Conservation (phyloP, 1,140 invertebrate genomes). For the Micrasema longulum region DNA sequence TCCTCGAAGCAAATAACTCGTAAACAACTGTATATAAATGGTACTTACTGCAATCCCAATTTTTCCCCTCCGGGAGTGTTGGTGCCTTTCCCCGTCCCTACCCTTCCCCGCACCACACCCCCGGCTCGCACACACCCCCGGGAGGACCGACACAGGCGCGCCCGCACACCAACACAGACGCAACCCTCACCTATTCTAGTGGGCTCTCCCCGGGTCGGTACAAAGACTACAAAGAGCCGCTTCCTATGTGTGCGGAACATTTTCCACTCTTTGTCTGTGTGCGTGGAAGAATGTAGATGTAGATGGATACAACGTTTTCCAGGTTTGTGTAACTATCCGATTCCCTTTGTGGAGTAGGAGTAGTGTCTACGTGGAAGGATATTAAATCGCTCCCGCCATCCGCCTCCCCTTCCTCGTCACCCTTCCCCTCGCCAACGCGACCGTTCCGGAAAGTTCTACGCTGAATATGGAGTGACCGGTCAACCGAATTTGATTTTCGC, state of each 20-base stretch:
- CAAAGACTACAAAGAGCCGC: constrained; percentile 12
- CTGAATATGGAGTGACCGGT: constrained; percentile 53
- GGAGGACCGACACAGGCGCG: background rate
- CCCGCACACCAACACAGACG: constrained; percentile 1
- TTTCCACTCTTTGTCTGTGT: background rate
- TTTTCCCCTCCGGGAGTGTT: constrained; percentile 24
- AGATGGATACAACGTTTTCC: constrained; percentile 28
- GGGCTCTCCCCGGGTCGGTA: constrained; percentile 8
- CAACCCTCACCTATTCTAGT: background rate
- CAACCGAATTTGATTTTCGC: constrained; percentile 52
- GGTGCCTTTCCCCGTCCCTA: too few species aligned
- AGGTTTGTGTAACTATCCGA: constrained; percentile 32
- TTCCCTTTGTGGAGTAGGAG: constrained; percentile 51
- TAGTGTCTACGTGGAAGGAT: constrained; percentile 52
- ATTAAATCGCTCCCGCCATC: constrained; percentile 46
- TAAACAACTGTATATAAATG: constrained; percentile 40
- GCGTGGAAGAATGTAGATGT: constrained; percentile 20
- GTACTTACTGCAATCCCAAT: constrained; percentile 32
- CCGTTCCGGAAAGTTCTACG: constrained; percentile 48
- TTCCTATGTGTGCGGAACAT: constrained; percentile 34
- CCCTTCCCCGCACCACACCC: background rate
- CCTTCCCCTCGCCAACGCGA: background rate
- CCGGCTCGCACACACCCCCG: background rate
- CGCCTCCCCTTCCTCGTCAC: constrained; percentile 1
- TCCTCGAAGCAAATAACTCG: constrained; percentile 21